Evolutionary conservation across 2,797 vertebrate genomes (phyloP), one percentile per base, ranked within the genome.

Genomic region (Ctenopoma multispine): DNA sequence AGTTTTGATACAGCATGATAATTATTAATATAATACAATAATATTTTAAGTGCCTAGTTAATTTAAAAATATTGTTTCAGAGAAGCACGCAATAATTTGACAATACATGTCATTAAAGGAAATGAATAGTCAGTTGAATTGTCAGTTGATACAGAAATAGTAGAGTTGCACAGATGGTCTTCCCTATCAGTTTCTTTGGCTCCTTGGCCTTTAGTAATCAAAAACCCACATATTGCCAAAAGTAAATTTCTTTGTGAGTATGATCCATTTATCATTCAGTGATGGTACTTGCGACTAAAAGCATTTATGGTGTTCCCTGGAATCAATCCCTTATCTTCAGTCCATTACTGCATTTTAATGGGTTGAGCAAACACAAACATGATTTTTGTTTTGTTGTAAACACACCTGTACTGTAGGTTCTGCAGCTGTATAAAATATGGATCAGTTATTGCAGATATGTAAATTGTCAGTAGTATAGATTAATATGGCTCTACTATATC

Each of bases 1-100:
- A n/a, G n/a, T n/a, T n/a, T n/a, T n/a, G n/a, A n/a, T n/a, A n/a
- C n/a, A n/a, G n/a, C n/a, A n/a, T n/a, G n/a, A n/a, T n/a, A n/a
- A n/a, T n/a, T n/a, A n/a, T n/a, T n/a, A n/a, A n/a, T n/a, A n/a
- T n/a, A 46, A 11, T 34, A 34, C 0, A 17, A 24, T 20, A 46
- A 49, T 0, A 24, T 1, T 21, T 21, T 15, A 8, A 27, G 14
- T 0, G 7, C 11, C 47, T 4, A 15, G 15, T 50, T 61, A 0
- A 36, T 55, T 36, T 65, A 2, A 38, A 56, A 47, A 20, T 67
- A 21, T 40, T 43, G 29, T 41, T 65, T 40, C 18, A 15, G 17
- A 43, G 12, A 51, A 17, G 17, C 5, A 11, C 17, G 23, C 7
- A 14, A 7, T 23, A 12, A 63, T 48, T 12, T 36, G 23, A 23